A percentile compares a stretch with the other conserved stretches of the same genome.
These are phyloP conservation scores for Pegoplata infirma DNA, from an alignment of 2,888 invertebrate genomes.

Conservation along the genomic window DNA sequence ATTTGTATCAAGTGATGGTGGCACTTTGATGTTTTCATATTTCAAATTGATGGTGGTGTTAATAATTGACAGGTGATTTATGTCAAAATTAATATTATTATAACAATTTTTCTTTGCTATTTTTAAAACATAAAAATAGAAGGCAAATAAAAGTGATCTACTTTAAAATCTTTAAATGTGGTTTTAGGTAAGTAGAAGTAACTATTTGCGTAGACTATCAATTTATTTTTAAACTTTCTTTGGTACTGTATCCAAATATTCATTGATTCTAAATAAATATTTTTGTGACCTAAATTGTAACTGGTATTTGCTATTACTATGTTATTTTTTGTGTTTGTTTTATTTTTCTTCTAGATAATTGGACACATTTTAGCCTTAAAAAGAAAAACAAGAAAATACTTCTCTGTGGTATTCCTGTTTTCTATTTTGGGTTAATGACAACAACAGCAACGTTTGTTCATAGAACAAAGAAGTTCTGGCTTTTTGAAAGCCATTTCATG, in stretches of 20 bases:
- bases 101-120: too few species aligned
- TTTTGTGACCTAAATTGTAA: not conserved
- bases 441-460: not conserved
- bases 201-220: not conserved
- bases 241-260: conserved; percentile 9
- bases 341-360: not conserved
- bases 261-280: conserved; percentile 6
- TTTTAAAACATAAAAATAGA: not conserved
- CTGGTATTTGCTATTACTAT: not conserved
- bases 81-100: conserved; percentile 25
- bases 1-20: not conserved
- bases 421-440: conserved; percentile 45
- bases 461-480: not conserved
- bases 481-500: not conserved
- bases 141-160: not conserved
- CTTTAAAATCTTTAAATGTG: not conserved
- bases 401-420: conserved; percentile 51
- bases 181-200: not conserved
- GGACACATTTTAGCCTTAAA: conserved; percentile 10
- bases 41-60: not conserved
- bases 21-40: not conserved
- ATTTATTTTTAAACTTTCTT: not conserved
- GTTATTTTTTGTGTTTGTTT: not conserved
- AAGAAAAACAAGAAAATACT: not conserved
- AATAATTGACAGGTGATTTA: conserved; percentile 58